A percentile compares a stretch with the other conserved stretches of the same genome.
phyloP scores from a whole-genome alignment of 2,113 vertebrate species.

The Accipiter virgatus region DNA sequence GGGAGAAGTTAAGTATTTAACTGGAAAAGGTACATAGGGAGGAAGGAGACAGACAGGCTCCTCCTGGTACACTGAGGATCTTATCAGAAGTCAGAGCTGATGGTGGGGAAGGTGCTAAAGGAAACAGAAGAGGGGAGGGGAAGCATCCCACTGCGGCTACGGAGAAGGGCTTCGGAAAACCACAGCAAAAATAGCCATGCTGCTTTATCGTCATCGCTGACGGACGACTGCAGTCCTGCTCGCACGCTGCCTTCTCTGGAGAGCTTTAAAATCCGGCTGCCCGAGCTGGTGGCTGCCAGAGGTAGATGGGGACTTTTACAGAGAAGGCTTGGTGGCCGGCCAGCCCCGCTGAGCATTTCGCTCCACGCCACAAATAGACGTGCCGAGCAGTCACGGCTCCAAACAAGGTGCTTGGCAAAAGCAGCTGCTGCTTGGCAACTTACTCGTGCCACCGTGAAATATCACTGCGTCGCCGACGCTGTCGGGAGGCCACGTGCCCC shows the following conservation, averaged over 20 bases:
- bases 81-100: neutral
- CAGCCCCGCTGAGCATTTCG: slow-evolving; percentile 22
- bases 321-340: slow-evolving; percentile 13
- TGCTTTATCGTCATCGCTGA: neutral
- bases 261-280: neutral
- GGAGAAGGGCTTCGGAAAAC: neutral
- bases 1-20: neutral
- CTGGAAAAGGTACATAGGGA: neutral
- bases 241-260: neutral
- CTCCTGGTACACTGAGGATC: neutral
- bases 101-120: neutral
- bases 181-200: neutral
- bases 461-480: neutral
- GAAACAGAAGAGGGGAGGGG: neutral
- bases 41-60: neutral
- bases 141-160: accelerated
- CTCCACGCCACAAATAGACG: slow-evolving; percentile 80
- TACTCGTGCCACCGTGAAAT: neutral
- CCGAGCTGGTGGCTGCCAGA: neutral
- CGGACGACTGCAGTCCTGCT: neutral
- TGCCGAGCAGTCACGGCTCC: slow-evolving; percentile 63
- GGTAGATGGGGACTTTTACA: slow-evolving; percentile 54
- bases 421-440: slow-evolving; percentile 73
- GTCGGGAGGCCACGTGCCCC: neutral
- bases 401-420: slow-evolving; percentile 74